Conservation (phyloP, 1,140 invertebrate genomes). For the Bombus turneri region DNA sequence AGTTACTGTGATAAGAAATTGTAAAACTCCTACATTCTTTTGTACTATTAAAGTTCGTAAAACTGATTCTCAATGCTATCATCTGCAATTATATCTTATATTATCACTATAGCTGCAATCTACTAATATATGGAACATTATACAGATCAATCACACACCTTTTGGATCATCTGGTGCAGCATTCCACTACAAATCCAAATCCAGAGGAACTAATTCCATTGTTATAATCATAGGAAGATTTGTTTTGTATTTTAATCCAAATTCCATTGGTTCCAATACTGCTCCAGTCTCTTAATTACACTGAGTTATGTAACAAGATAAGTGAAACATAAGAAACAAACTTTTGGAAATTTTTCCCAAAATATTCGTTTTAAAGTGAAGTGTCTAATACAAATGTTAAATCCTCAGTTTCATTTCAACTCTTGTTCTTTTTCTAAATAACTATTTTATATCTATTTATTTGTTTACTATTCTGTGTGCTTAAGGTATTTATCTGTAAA, state of each 20-base stretch:
- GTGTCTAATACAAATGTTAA: neutral
- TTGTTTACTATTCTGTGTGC: neutral
- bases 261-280: constrained; percentile 34
- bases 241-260: constrained; percentile 31
- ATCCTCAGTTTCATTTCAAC: too few relatives aligned
- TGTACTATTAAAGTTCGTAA: neutral
- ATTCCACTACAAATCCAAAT: constrained; percentile 38
- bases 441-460: neutral
- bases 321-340: constrained; percentile 27
- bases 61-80: constrained; percentile 1
- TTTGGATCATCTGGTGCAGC: constrained; percentile 18
- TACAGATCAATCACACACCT: constrained; percentile 32
- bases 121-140: constrained; percentile 24
- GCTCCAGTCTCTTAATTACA: constrained; percentile 34
- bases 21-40: neutral
- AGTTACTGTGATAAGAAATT: neutral
- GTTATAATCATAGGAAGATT: constrained; percentile 26
- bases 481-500: neutral
- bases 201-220: constrained; percentile 32
- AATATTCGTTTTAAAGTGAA: constrained; percentile 6
- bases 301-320: constrained; percentile 28
- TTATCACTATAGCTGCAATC: constrained; percentile 11
- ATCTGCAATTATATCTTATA: constrained; percentile 8
- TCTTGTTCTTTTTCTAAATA: neutral
- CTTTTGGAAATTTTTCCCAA: neutral